These are phyloP conservation scores for Alethe castanea DNA, from an alignment of 2,113 vertebrate species.

Conservation along the genomic window DNA sequence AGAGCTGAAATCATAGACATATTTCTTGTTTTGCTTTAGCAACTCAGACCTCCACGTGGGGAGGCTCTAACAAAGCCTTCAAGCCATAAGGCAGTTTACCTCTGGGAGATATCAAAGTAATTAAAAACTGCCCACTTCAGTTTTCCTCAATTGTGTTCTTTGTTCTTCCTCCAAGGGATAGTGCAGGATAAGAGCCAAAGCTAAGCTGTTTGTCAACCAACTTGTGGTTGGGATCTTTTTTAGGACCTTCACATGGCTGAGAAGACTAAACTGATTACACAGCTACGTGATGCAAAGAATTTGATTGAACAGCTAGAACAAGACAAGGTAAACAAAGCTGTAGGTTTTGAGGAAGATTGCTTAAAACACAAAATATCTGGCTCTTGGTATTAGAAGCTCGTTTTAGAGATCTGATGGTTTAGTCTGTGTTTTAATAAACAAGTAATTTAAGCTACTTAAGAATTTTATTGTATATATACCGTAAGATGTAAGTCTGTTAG, in stretches of 20 bases:
- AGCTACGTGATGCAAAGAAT: constrained; percentile 94
- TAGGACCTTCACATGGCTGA: constrained; percentile 93
- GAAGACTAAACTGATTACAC: constrained; percentile 95
- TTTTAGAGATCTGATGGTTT: background rate
- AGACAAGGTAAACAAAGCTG: constrained; percentile 87
- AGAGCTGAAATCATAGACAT: background rate
- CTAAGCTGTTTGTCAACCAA: background rate
- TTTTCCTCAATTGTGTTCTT: background rate
- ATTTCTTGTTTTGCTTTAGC: background rate
- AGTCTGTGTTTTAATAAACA: background rate
- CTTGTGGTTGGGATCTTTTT: background rate
- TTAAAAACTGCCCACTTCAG: background rate
- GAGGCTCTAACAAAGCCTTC: background rate
- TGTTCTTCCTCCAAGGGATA: background rate
- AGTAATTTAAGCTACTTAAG: background rate
- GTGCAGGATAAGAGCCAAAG: background rate
- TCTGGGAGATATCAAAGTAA: background rate
- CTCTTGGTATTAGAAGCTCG: background rate
- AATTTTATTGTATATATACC: background rate
- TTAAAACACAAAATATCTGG: background rate
- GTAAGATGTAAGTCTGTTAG: background rate
- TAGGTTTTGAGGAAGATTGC: background rate
- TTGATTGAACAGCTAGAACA: constrained; percentile 96
- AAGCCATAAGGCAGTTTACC: background rate
- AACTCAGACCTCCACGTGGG: background rate